Conservation (phyloP, 2,797 vertebrate species). For the Enteromius unitaeniatus region DNA sequence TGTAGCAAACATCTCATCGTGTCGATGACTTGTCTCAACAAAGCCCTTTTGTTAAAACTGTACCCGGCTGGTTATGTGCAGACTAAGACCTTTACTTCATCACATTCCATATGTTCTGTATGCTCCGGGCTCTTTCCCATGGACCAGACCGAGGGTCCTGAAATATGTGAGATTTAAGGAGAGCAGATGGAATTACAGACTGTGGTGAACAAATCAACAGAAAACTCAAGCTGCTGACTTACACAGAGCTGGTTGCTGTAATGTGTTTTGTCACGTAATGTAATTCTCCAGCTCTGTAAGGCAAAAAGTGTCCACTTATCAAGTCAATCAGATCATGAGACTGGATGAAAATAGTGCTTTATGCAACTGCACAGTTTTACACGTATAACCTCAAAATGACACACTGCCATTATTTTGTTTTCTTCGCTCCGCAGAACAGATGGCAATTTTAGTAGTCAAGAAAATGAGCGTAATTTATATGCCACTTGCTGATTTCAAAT, state of each 20-base stretch:
- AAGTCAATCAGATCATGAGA: not conserved
- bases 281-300: conserved; percentile 20
- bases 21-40: conserved; percentile 62
- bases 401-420: conserved; percentile 14
- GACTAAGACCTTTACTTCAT: conserved; percentile 10
- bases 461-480: conserved; percentile 1
- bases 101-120: conserved; percentile 10
- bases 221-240: conserved; percentile 27
- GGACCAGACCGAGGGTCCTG: not conserved
- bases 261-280: conserved; percentile 22
- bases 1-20: conserved; percentile 30
- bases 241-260: conserved; percentile 21
- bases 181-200: conserved; percentile 41
- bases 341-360: conserved; percentile 7
- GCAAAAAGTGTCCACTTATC: conserved; percentile 6
- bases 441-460: conserved; percentile 7
- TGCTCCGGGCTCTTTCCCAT: not conserved
- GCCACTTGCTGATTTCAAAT: not conserved
- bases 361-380: not conserved
- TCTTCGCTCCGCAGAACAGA: not conserved
- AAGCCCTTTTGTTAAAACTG: conserved; percentile 77
- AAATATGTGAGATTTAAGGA: conserved; percentile 26
- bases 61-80: conserved; percentile 37
- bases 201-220: conserved; percentile 35
- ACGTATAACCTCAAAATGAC: not conserved